Evolutionary conservation across 2,888 invertebrate genomes (phyloP).

Genomic region (Ormyrus labotus): DNA sequence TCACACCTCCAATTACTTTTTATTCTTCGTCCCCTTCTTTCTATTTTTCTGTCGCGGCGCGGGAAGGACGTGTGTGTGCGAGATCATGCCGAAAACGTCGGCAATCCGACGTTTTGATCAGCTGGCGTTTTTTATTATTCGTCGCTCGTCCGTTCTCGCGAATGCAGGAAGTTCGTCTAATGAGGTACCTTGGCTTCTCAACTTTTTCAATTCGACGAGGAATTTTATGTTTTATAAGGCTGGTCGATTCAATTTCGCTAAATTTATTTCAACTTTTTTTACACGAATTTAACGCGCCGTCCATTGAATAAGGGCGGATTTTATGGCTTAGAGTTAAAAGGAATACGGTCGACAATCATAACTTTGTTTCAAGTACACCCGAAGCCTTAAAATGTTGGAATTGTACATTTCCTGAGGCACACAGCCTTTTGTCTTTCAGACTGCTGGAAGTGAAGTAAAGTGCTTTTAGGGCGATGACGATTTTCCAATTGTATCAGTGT

Average conservation of each 20-base stretch:
- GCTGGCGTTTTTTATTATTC: no score
- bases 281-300: no score
- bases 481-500: conserved; percentile 21
- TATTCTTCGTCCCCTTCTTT: conserved; percentile 46
- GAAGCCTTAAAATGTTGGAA: conserved; percentile 12
- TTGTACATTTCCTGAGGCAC: conserved; percentile 20
- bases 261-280: no score
- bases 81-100: conserved; percentile 5
- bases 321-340: background rate
- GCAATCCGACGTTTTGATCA: background rate
- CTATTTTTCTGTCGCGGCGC: conserved; percentile 1
- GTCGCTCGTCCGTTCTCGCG: no score
- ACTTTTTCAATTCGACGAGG: no score
- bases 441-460: conserved; percentile 9
- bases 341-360: conserved; percentile 8
- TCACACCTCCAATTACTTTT: conserved; percentile 56
- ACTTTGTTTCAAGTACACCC: background rate
- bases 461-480: conserved; percentile 13
- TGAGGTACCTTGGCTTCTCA: no score
- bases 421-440: background rate
- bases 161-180: no score
- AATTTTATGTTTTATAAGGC: no score
- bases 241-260: no score
- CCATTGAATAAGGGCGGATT: background rate
- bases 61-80: background rate